Base-by-base conservation (phyloP, 1,140 invertebrate genomes). In the Platyura marginata region DNA sequence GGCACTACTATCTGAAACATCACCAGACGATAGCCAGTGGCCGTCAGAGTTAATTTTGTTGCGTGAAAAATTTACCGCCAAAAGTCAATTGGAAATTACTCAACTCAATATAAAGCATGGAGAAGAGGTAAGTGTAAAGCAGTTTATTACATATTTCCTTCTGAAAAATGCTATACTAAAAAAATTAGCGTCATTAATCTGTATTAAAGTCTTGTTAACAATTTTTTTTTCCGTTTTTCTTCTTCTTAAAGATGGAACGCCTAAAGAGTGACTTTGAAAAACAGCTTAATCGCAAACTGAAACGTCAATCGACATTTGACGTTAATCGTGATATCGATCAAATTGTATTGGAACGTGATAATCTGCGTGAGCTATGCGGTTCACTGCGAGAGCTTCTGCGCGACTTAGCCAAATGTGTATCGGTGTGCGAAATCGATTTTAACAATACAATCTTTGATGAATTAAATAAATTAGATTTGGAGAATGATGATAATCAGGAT, bases 371-470 rank as follows among this genome's bases (percentile, higher is more conserved):
- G 21, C 33, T 62, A n/a, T 62, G 55, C 1, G 51, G 50, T 32
- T 53, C 53, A 23, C 57, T 61, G 36, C 54, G 58, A 21, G 49
- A 47, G 19, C 64, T 77, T 8, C 61, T 83, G 21, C 62, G 65
- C 8, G 74, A 81, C 48, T 60, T 84, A 47, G 65, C 78, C 21
- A 73, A 73, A 46, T 83, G 81, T 57, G 78, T 81, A 50, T 68
- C 67, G 2, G 65, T 70, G 41, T 82, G 79, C 43, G 81, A 86
- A 60, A 77, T 81, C 52, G 81, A 82, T 60, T 56, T 83, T 5
- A 84, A 81, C 55, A 75, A 71, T 40, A 80, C 76, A 1, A 56
- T 84, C 15, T 69, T 81, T 0, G 71, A 70, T 25, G 71, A 79
- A 51, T 65, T 81, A 41, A 29, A 38, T 11, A 39, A 38, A 29